Conservation (phyloP, 2,888 invertebrate genomes). For the Psylliodes chrysocephalus region DNA sequence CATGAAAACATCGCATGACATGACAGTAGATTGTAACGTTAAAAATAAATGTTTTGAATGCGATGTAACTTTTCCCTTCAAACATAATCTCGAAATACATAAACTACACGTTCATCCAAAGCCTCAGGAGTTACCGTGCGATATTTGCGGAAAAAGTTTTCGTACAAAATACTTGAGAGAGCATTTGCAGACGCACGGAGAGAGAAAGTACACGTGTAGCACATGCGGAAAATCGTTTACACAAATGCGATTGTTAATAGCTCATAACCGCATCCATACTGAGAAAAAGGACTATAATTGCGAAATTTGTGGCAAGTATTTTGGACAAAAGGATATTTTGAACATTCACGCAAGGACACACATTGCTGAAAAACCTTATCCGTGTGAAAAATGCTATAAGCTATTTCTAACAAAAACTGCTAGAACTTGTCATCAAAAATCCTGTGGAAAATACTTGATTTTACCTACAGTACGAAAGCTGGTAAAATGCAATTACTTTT, state of each 20-base stretch:
- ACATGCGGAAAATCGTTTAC: constrained; percentile 63
- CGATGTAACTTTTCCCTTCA: constrained; percentile 50
- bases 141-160: too few relatives aligned
- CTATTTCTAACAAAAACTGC: constrained; percentile 42
- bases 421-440: constrained; percentile 1
- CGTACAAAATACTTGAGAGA: constrained; percentile 45
- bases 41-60: constrained; percentile 20
- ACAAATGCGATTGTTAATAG: constrained; percentile 48
- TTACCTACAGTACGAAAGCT: too few relatives aligned
- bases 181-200: constrained; percentile 64
- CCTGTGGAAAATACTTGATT: too few relatives aligned
- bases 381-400: constrained; percentile 54
- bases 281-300: constrained; percentile 51
- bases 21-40: not conserved
- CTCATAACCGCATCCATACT: constrained; percentile 52
- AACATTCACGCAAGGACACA: constrained; percentile 57
- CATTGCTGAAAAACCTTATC: constrained; percentile 56
- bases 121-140: too few relatives aligned
- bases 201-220: constrained; percentile 67
- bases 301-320: constrained; percentile 53
- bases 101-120: constrained; percentile 44
- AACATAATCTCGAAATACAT: constrained; percentile 47
- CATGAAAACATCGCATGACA: not conserved
- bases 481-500: too few relatives aligned
- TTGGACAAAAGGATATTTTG: constrained; percentile 48